Conservation (phyloP, 2,888 invertebrate genomes). For the Endomychus coccineus region DNA sequence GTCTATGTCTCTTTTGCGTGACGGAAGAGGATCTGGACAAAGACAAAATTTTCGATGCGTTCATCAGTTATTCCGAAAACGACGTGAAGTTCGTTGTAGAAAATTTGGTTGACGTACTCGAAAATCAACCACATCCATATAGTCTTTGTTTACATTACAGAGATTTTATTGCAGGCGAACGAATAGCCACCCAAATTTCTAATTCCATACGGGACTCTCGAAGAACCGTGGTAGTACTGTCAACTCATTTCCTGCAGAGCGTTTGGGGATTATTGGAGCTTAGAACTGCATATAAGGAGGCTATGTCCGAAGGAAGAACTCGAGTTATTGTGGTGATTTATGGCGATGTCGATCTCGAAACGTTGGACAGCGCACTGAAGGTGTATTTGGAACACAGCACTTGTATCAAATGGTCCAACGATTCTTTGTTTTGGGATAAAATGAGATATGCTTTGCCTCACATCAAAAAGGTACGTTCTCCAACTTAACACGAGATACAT, state of each 20-base stretch:
- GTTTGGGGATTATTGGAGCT: constrained; percentile 73
- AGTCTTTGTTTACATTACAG: constrained; percentile 66
- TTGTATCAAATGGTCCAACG: constrained; percentile 75
- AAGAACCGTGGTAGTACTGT: constrained; percentile 62
- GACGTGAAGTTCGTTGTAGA: constrained; percentile 65
- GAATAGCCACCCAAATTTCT: constrained; percentile 64
- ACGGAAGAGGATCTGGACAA: constrained; percentile 64
- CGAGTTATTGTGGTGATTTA: constrained; percentile 68
- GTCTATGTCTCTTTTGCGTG: constrained; percentile 54
- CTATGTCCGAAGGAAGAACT: constrained; percentile 58
- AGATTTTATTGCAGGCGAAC: constrained; percentile 68
- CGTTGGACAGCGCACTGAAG: constrained; percentile 59
- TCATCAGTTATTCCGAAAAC: constrained; percentile 71
- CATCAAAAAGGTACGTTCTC: too few species aligned
- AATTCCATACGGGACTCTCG: constrained; percentile 63
- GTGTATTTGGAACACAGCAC: constrained; percentile 69
- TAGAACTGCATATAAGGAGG: constrained; percentile 58
- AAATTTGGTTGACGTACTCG: constrained; percentile 58
- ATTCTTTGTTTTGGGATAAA: constrained; percentile 77
- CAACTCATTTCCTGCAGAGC: constrained; percentile 65
- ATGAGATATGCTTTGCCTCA: constrained; percentile 67
- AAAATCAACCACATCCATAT: constrained; percentile 54
- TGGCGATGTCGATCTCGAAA: constrained; percentile 56
- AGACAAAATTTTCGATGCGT: constrained; percentile 65
- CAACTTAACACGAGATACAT: too few species aligned